Evolutionary conservation across 2,888 invertebrate species (phyloP), one percentile per base, ranked within the genome.

Genomic region (Ornithoptera alexandrae): DNA sequence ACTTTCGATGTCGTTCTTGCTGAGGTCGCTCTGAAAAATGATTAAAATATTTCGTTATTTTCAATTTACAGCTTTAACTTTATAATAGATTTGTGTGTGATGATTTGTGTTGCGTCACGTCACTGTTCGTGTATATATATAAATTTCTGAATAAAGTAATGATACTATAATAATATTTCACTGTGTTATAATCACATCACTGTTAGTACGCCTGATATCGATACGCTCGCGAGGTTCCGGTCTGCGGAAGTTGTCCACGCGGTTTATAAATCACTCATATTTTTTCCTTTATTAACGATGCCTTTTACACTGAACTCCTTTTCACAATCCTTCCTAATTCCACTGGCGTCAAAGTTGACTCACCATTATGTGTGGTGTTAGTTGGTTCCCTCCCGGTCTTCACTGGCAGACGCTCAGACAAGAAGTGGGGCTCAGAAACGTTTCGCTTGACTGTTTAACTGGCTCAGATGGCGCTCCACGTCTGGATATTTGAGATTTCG

Each of bases 1-100:
- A 97, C 97, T 96, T 94, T 97, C 97, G 91, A 97, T 90, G 92
- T 97, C 97, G 94, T 95, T 96, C 93, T 96, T 95, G 93, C 95
- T 95, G 90, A 97, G 95, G 94, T 97, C 96, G 93, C 96, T 96
- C 97, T 97, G 94, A 85, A 94, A 95, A 90, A 92, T 83, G 62
- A 92, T 79, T 84, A 93, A 92, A 89, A 89, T 71, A 88, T 85
- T 86, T 84, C 82, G 84, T 90, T 92, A 92, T 76, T 87, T 83
- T 84, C 83, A 84, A 84, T 79, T 82, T 78, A 67, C 79, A 77
- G 80, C 77, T 78, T 75, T 62, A 67, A 53, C 73, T 73, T 75
- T 73, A 74, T 76, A 81, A 79, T 83, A 80, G 84, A 85, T 81
- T 79, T 81, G 80, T 82, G 82, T 86, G 82, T 85, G 73, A 76